A percentile compares a stretch with the other conserved stretches of the same genome.
These are phyloP conservation scores for Thalpophila matura DNA, from an alignment of 2,888 invertebrate genomes.

Conservation along the genomic window DNA sequence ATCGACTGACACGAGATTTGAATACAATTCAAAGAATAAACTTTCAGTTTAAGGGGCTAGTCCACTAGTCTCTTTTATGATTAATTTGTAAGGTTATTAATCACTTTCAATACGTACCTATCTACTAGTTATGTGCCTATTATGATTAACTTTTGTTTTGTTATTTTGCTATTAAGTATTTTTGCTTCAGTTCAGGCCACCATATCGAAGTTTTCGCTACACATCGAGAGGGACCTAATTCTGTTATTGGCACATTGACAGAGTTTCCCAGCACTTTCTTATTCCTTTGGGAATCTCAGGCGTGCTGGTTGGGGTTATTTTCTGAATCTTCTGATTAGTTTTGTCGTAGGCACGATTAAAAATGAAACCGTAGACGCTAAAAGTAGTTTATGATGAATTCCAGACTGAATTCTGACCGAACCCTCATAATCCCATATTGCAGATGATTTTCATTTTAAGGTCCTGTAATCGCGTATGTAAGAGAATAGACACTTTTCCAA, in stretches of 20 bases:
- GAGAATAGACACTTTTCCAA: neutral
- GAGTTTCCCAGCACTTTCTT: neutral
- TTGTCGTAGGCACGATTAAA: neutral
- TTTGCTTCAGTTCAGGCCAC: neutral
- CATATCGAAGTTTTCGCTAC: slow-evolving; percentile 13
- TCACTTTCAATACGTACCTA: too few relatives aligned
- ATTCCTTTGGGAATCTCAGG: neutral
- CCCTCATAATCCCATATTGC: too few relatives aligned
- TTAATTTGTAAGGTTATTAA: too few relatives aligned
- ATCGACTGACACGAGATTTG: too few relatives aligned
- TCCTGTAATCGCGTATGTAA: neutral
- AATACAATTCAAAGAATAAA: too few relatives aligned
- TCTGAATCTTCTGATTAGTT: slow-evolving; percentile 11
- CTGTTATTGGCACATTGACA: slow-evolving; percentile 13
- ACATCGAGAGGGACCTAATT: slow-evolving; percentile 9
- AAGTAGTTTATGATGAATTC: neutral
- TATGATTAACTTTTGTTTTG: too few relatives aligned
- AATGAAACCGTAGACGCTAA: neutral
- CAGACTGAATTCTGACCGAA: too few relatives aligned
- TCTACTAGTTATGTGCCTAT: too few relatives aligned
- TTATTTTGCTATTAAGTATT: neutral
- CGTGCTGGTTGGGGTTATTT: neutral
- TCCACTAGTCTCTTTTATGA: too few relatives aligned
- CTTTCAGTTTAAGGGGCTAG: too few relatives aligned
- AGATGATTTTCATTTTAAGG: neutral